Conservation (phyloP, 2,888 invertebrate species). For the Acrobasis consociella region DNA sequence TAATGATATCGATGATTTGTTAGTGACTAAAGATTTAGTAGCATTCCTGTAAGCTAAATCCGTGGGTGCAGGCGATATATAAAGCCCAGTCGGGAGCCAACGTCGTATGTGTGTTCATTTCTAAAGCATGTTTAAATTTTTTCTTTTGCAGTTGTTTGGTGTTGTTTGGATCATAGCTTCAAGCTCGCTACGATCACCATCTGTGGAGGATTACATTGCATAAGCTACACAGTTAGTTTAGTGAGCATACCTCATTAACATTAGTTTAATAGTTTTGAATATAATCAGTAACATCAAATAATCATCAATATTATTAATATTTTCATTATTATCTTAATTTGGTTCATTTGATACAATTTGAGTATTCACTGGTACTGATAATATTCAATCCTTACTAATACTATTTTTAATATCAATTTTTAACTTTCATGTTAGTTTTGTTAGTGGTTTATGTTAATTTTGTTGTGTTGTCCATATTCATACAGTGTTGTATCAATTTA, state of each 20-base stretch:
- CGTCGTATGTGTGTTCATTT: slow-evolving; percentile 66
- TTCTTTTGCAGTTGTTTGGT: slow-evolving; percentile 84
- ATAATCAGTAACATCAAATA: slow-evolving; percentile 25
- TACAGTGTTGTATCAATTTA: slow-evolving; percentile 22
- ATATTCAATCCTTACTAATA: slow-evolving; percentile 40
- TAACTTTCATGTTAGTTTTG: slow-evolving; percentile 4
- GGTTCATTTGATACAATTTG: no score
- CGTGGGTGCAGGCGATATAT: slow-evolving; percentile 78
- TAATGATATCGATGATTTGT: slow-evolving; percentile 54
- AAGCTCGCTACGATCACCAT: slow-evolving; percentile 84
- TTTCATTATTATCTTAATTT: no score
- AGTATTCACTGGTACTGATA: slow-evolving; percentile 33
- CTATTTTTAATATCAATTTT: slow-evolving; percentile 30
- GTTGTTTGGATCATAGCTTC: slow-evolving; percentile 83
- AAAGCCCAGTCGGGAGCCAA: slow-evolving; percentile 74
- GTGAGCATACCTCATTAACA: slow-evolving; percentile 52
- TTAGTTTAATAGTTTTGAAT: slow-evolving; percentile 25
- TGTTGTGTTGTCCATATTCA: slow-evolving; percentile 22
- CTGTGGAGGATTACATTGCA: slow-evolving; percentile 82
- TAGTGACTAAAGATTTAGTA: slow-evolving; percentile 61
- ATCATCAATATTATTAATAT: neutral
- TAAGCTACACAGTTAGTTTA: slow-evolving; percentile 70
- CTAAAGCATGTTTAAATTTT: slow-evolving; percentile 83
- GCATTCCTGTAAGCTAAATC: slow-evolving; percentile 78
- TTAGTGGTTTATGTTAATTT: slow-evolving; percentile 18